These are phyloP conservation scores for Podabrus alpinus DNA, from an alignment of 2,888 invertebrate genomes.

Conservation along the genomic window DNA sequence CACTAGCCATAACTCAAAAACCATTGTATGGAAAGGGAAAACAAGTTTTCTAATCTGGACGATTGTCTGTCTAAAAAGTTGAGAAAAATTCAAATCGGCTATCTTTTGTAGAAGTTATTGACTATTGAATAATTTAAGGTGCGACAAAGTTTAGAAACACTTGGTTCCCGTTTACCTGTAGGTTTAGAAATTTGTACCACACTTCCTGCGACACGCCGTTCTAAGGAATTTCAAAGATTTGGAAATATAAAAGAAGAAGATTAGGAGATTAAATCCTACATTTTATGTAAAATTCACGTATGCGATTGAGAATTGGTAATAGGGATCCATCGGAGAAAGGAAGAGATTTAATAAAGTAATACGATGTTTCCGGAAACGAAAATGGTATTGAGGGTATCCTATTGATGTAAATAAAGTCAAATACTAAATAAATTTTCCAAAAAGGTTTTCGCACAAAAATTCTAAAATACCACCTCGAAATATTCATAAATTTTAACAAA, in stretches of 20 bases:
- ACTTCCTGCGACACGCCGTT: background rate
- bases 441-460: background rate
- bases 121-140: background rate
- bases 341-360: background rate
- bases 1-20: too few species aligned
- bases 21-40: too few species aligned
- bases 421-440: background rate
- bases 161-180: background rate
- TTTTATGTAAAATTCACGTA: background rate
- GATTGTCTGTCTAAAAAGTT: too few species aligned
- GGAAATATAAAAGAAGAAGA: background rate
- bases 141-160: background rate
- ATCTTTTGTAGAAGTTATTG: background rate
- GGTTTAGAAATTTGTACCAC: background rate
- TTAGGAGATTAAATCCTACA: background rate
- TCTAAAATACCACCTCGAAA: too few species aligned
- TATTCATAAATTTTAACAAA: background rate
- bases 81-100: background rate
- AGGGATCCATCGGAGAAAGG: background rate
- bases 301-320: background rate
- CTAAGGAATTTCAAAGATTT: background rate
- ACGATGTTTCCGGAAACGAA: background rate
- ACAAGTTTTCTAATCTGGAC: too few species aligned
- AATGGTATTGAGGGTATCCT: background rate
- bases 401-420: background rate